Conservation (phyloP, 2,888 invertebrate genomes). For the Amblyjoppa fuscipennis region DNA sequence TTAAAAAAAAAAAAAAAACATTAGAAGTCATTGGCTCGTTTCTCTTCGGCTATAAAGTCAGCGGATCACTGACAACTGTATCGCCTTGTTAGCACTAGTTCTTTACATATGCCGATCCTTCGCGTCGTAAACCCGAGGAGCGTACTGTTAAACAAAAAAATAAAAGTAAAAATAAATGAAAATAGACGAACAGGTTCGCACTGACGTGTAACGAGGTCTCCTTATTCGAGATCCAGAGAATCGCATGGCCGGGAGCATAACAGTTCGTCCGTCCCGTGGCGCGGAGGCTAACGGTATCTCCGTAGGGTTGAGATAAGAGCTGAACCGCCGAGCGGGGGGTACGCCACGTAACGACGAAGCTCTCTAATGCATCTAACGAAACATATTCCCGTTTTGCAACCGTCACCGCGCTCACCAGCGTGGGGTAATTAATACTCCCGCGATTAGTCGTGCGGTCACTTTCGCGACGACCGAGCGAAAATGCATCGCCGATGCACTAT, state of each 20-base stretch:
- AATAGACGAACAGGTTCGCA: slow-evolving; percentile 56
- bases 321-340: slow-evolving; percentile 26
- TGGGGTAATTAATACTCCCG: slow-evolving; percentile 75
- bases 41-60: neutral
- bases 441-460: slow-evolving; percentile 74
- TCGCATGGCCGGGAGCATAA: slow-evolving; percentile 61
- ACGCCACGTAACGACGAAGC: slow-evolving; percentile 59
- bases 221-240: slow-evolving; percentile 70
- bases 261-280: slow-evolving; percentile 55
- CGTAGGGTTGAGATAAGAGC: slow-evolving; percentile 58
- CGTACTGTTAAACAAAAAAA: neutral
- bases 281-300: slow-evolving; percentile 54
- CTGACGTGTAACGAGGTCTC: slow-evolving; percentile 63
- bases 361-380: slow-evolving; percentile 55
- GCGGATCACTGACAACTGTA: slow-evolving; percentile 9
- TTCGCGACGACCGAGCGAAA: slow-evolving; percentile 44
- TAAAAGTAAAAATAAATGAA: slow-evolving; percentile 14
- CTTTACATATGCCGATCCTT: slow-evolving; percentile 10
- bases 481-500: neutral
- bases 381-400: slow-evolving; percentile 70
- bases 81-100: slow-evolving; percentile 20
- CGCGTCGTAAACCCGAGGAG: neutral
- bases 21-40: neutral
- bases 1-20: neutral
- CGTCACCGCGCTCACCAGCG: slow-evolving; percentile 70